These are phyloP conservation scores for Cybosia mesomella DNA, from an alignment of 2,888 invertebrate species.

Conservation along the genomic window DNA sequence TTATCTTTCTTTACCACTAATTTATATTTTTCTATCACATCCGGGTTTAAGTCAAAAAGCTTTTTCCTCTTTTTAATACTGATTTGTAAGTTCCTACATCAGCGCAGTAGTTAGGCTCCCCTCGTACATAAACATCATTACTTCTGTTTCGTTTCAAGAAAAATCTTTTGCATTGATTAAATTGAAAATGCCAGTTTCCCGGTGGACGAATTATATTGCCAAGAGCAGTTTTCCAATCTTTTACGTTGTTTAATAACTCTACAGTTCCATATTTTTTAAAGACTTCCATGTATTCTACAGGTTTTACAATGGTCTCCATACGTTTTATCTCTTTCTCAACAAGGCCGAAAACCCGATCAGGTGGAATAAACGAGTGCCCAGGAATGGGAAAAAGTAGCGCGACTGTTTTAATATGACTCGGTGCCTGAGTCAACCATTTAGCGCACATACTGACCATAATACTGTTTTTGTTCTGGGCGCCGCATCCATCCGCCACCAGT, in stretches of 20 bases:
- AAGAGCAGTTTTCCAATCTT: constrained; percentile 26
- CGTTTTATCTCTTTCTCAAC: constrained; percentile 30
- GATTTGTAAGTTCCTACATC: background rate
- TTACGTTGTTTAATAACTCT: constrained; percentile 10
- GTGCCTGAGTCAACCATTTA: constrained; percentile 35
- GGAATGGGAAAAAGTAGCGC: no score
- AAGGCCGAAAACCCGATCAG: constrained; percentile 42
- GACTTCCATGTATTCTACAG: constrained; percentile 29
- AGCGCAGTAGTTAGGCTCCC: background rate
- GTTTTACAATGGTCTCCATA: constrained; percentile 33
- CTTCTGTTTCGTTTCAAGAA: constrained; percentile 27
- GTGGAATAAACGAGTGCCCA: constrained; percentile 45
- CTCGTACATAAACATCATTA: constrained; percentile 15
- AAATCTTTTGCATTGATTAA: constrained; percentile 28
- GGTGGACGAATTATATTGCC: constrained; percentile 28
- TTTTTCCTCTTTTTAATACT: background rate
- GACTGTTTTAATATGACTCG: constrained; percentile 20
- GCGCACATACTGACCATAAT: constrained; percentile 46
- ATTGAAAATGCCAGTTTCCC: constrained; percentile 38
- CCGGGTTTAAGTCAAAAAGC: background rate
- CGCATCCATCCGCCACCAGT: constrained; percentile 46
- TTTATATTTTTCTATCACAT: background rate
- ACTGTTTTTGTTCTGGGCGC: constrained; percentile 47
- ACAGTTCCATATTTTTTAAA: constrained; percentile 28
- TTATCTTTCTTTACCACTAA: background rate